phyloP scores from a whole-genome alignment of 2,113 vertebrate species.

The Esox niger region DNA sequence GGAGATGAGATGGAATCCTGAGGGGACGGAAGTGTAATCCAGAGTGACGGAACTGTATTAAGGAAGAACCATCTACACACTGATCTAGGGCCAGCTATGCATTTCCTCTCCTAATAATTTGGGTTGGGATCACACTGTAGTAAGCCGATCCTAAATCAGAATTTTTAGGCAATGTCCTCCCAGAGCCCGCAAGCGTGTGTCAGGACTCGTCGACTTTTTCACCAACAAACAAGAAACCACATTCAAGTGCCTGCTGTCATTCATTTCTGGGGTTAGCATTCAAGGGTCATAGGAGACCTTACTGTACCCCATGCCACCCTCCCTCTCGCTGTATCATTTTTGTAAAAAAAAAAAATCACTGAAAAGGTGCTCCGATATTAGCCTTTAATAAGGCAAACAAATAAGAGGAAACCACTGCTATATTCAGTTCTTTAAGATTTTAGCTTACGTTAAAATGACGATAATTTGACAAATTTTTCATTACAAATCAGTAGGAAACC shows the following conservation, averaged over 20 bases:
- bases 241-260: conserved; percentile 89
- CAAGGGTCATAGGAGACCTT: conserved; percentile 38
- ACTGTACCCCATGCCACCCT: conserved; percentile 3
- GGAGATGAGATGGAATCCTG: conserved; percentile 96
- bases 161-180: too few species aligned
- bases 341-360: background rate
- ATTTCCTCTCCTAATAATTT: too few species aligned
- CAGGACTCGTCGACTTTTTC: conserved; percentile 75
- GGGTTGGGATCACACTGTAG: too few species aligned
- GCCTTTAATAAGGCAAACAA: conserved; percentile 11
- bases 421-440: background rate
- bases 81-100: background rate
- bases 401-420: background rate
- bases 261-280: conserved; percentile 65
- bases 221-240: conserved; percentile 65
- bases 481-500: background rate
- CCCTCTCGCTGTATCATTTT: conserved; percentile 43
- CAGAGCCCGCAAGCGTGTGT: conserved; percentile 2
- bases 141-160: too few species aligned
- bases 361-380: conserved; percentile 2
- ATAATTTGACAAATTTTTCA: too few species aligned
- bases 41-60: conserved; percentile 29
- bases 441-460: too few species aligned
- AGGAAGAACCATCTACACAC: conserved; percentile 19
- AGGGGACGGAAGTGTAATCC: too few species aligned